Evolutionary conservation across 2,888 invertebrate species (phyloP).

Genomic region (Hypolimnas misippus): DNA sequence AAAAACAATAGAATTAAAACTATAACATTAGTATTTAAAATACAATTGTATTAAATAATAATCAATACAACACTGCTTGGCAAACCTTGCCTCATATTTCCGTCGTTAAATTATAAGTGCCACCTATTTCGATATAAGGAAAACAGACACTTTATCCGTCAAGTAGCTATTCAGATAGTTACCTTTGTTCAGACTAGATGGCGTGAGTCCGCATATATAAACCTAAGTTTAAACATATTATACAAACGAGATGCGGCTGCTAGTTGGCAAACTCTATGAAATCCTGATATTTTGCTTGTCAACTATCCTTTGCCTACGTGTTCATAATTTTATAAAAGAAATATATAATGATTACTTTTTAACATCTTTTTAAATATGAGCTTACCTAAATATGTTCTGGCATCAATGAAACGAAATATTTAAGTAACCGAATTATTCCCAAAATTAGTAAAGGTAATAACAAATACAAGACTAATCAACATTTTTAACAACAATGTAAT

Average conservation of each 20-base stretch:
- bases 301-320: too few species aligned
- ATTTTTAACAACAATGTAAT: too few species aligned
- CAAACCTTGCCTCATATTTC: not conserved
- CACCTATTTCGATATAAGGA: slow-evolving; percentile 13
- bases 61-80: not conserved
- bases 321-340: too few species aligned
- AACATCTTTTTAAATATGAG: not conserved
- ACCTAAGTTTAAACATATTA: not conserved
- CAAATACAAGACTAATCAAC: not conserved
- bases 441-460: too few species aligned
- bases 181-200: slow-evolving; percentile 4
- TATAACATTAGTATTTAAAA: too few species aligned
- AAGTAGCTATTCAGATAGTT: slow-evolving; percentile 9
- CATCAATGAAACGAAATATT: too few species aligned
- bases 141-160: not conserved
- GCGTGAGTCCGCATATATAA: not conserved
- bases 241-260: slow-evolving; percentile 3
- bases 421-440: too few species aligned
- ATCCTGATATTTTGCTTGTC: not conserved
- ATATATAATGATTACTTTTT: too few species aligned
- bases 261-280: not conserved
- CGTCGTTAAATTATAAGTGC: not conserved
- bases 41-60: not conserved
- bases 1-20: too few species aligned
- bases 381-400: too few species aligned